Evolutionary conservation across 2,888 invertebrate species (phyloP).

Genomic region (Volucella bombylans): DNA sequence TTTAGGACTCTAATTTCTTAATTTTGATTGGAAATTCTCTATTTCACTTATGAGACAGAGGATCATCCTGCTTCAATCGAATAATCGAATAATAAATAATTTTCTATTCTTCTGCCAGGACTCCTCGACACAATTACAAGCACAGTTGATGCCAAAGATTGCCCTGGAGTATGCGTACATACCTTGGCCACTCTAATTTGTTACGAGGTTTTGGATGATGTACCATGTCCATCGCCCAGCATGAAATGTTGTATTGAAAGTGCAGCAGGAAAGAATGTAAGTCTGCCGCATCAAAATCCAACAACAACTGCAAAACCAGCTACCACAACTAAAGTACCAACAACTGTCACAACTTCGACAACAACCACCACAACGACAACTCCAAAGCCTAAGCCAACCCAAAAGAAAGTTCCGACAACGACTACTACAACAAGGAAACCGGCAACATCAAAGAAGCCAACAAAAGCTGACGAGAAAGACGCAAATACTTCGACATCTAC

Average conservation of each 20-base stretch:
- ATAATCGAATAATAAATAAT: background rate
- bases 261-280: slow-evolving; percentile 84
- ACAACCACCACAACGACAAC: slow-evolving; percentile 80
- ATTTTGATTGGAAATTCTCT: no score
- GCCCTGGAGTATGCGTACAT: slow-evolving; percentile 94
- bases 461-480: slow-evolving; percentile 77
- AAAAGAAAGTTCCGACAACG: slow-evolving; percentile 71
- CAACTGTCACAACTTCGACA: slow-evolving; percentile 76
- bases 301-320: slow-evolving; percentile 74
- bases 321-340: slow-evolving; percentile 74
- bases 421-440: slow-evolving; percentile 77
- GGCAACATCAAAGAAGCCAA: slow-evolving; percentile 77
- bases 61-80: background rate
- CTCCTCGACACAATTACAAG: slow-evolving; percentile 92
- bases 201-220: slow-evolving; percentile 91
- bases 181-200: slow-evolving; percentile 93
- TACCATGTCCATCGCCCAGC: slow-evolving; percentile 89
- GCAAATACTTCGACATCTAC: slow-evolving; percentile 70
- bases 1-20: no score
- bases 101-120: slow-evolving; percentile 83
- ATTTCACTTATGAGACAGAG: no score
- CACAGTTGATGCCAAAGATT: slow-evolving; percentile 92
- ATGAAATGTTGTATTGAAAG: slow-evolving; percentile 94
- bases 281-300: slow-evolving; percentile 67
- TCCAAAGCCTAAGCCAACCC: slow-evolving; percentile 76